Base-by-base conservation (phyloP, 2,113 vertebrate genomes). In the Ancistrus triradiatus region DNA sequence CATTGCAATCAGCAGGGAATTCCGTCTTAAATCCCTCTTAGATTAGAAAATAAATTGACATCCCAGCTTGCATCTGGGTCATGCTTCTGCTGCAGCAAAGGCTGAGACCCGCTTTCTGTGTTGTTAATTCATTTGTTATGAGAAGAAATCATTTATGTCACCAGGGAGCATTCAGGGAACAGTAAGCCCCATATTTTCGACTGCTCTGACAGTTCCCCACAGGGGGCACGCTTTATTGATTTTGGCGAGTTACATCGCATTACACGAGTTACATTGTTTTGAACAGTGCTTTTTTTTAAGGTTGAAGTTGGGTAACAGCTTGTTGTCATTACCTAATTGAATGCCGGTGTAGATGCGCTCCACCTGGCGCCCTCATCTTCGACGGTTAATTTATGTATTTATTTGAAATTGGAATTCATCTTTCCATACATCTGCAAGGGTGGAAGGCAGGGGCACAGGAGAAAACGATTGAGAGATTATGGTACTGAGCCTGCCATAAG, bases 1-100 rank as follows among this genome's bases (percentile, higher is more conserved):
- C 69, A 38, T 74, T 19, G 59, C 73, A 80, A 75, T 80, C 81
- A 73, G 67, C 62, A 50, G 81, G 81, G 83, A 85, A 83, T 84
- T 73, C 73, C 74, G 56, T 69, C 74, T 65, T 68, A 80, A 82
- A 84, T 85, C 78, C 73, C 65, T 71, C 69, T 77, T 80, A 77
- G 83, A 86, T 83, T 76, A 82, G 75, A 80, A 85, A 84, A 85
- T 80, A 80, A 81, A 83, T 85, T 85, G 82, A 79, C 72, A 72
- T 66, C 70, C 58, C 74, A 60, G 79, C 79, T 79, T 21, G 68
- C 78, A 85, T 84, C 70, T 84, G 82, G 84, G 81, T 83, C 81
- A 80, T 51, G 68, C 70, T 64, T 79, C 69, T 69, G 70, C 78
- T 75, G 78, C 55, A 4, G 53, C 61, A 33, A 66, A 56, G 67